Base-by-base conservation (phyloP, 2,113 vertebrate genomes). In the Pungitius pungitius region DNA sequence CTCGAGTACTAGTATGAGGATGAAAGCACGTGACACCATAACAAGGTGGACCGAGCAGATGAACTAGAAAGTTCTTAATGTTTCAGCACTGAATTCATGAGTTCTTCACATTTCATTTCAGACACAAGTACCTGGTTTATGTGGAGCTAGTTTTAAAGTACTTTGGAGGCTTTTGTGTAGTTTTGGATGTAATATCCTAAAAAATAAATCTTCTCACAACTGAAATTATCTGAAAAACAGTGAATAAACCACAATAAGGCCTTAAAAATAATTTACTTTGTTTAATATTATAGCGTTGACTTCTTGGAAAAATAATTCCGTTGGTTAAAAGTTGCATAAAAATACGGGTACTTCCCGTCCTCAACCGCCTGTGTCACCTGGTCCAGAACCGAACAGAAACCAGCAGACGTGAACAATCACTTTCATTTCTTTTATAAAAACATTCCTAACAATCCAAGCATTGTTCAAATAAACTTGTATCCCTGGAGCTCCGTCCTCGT, bases 321-420 rank as follows among this genome's bases (percentile, higher is more conserved):
- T 63, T 22, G 5, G 39, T 14, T 54, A 5, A 0, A 42, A 40
- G 47, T 30, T 30, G 2, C 30, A 84, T 84, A 64, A 61, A 80
- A 82, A 71, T 11, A 71, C 57, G 83, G 51, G 84, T 87, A 80
- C 84, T 87, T 90, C 76, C 78, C 80, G 55, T 65, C 26, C 37
- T 47, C 35, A 0, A 10, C 59, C 45, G 13, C 3, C n/a, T 33
- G 49, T 24, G 33, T 35, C 42, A 75, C 40, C 15, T 73, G 56
- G 4, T 20, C 39, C 24, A 56, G 2, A 18, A 57, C 1, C 5
- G 13, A 69, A 56, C 18, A 51, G 33, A 76, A 57, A 49, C 22
- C 75, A 66, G 15, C 7, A 33, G 10, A 66, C n/a, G 14, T 9
- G 8, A 17, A 14, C 73, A 73, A 43, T 10, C 9, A n/a, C 59